Base-by-base conservation (phyloP, 2,797 vertebrate genomes). In the Acanthurus lineatus region DNA sequence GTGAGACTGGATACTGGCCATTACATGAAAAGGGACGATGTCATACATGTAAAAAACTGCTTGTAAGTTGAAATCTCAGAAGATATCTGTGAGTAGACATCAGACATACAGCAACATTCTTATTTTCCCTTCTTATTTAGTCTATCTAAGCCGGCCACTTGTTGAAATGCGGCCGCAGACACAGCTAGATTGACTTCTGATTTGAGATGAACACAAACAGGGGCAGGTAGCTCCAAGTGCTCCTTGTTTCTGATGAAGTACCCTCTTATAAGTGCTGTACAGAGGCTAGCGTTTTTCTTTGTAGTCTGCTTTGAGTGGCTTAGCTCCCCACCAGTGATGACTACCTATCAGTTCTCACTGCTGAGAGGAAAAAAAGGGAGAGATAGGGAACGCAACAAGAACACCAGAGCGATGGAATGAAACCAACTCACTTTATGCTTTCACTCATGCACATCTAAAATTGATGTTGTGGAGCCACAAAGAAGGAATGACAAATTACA, bases 401-500 rank as follows among this genome's bases (percentile, higher is more conserved):
- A 84, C 79, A 86, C 84, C n/a, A 52, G 54, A 16, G 58, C 3
- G 6, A 79, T 16, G 54, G 53, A 86, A 63, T 56, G 40, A 71
- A 78, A 86, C 63, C 69, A 73, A 64, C 63, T 82, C 80, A 61
- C 75, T 76, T 65, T 57, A 70, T 83, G 65, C 70, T 82, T 67
- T 76, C 64, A 87, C 80, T 69, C 62, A 67, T 63, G 83, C 19
- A 64, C 76, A 74, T 84, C 75, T 76, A 85, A 20, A 86, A 86
- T 81, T 77, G 73, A 5, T 70, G 83, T 38, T 76, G 82, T 77
- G 75, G 66, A 59, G 5, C 66, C 16, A 49, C 66, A 16, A 82
- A 76, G 79, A 66, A 52, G 73, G 58, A 69, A 44, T 91, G 88
- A 92, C 87, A 91, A 88, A 93, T 87, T 20, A 88, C 83, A 86